These are phyloP conservation scores for Osmoderma eremita DNA, from an alignment of 2,888 invertebrate genomes.

Conservation along the genomic window DNA sequence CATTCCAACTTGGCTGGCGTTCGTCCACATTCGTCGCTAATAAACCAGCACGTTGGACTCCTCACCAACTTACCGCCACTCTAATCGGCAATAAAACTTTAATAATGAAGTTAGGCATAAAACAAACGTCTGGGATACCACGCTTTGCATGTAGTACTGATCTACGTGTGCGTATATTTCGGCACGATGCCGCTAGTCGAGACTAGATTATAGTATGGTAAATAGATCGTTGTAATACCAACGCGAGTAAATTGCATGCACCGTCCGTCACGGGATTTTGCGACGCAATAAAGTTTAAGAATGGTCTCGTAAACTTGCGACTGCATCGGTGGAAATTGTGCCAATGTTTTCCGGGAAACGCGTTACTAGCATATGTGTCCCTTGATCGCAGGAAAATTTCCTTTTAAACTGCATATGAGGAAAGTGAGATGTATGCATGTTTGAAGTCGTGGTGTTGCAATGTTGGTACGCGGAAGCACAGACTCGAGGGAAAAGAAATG, in stretches of 20 bases:
- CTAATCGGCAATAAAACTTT: constrained; percentile 22
- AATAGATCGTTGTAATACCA: background rate
- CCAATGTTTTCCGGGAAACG: background rate
- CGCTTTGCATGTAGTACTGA: too few relatives aligned
- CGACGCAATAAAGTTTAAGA: background rate
- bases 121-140: background rate
- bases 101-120: constrained; percentile 8
- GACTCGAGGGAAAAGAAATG: too few relatives aligned
- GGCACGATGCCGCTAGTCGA: too few relatives aligned
- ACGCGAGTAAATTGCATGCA: constrained; percentile 1
- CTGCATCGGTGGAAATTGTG: background rate
- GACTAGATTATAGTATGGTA: background rate
- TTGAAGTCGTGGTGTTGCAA: too few relatives aligned
- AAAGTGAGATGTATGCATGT: too few relatives aligned
- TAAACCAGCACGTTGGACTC: constrained; percentile 3
- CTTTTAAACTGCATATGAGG: background rate
- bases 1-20: background rate
- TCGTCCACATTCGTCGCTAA: background rate
- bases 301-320: constrained; percentile 1
- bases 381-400: constrained; percentile 3
- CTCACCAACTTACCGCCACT: constrained; percentile 10
- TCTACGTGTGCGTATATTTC: too few relatives aligned
- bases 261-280: background rate
- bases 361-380: background rate
- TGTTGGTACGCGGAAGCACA: too few relatives aligned